Evolutionary conservation across 1,140 invertebrate genomes (phyloP), one percentile per base, ranked within the genome.

Genomic region (Drosophila cardini): DNA sequence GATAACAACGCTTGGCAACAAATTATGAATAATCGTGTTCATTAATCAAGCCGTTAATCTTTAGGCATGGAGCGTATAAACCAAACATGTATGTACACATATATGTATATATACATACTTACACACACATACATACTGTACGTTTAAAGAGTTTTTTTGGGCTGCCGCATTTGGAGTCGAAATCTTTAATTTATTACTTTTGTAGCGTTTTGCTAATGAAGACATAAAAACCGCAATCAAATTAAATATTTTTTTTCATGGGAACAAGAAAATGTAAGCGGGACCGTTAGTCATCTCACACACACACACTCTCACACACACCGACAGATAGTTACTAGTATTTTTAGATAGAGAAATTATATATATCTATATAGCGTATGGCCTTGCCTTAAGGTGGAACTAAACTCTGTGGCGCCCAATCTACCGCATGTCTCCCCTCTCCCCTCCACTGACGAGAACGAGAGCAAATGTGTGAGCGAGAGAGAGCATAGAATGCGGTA

Each of bases 151-250:
- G 26, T 46, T 36, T 67, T 67, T 32, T 65, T 30, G 53, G 9
- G 50, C 13, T 34, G 36, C 73, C 71, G 30, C 45, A 81, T 76
- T 67, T n/a, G 18, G 34, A 65, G 74, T 62, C 74, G 43, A 76
- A 84, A 89, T 89, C 85, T 74, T 70, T 80, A 83, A 89, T 89
- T 89, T 89, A 89, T 89, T 89, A 52, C 70, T 82, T 80, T 77
- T 79, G 71, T 64, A 89, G 63, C 85, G 78, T 89, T 89, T 89
- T 75, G 84, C 84, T 89, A 89, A 89, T 89, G 84, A 89, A 89
- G 84, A 89, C 84, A 89, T 89, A 89, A 89, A 89, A 89, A 89
- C 84, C 84, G 84, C 84, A 89, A 89, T 89, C 84, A 89, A 89
- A 89, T 84, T 89, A 90, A 89, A 84, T 84, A 80, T 80, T 89